These are phyloP conservation scores for Lycopodina hypogea DNA, from an alignment of 37 sponge, comb jelly and placozoan species.

Conservation along the genomic window DNA sequence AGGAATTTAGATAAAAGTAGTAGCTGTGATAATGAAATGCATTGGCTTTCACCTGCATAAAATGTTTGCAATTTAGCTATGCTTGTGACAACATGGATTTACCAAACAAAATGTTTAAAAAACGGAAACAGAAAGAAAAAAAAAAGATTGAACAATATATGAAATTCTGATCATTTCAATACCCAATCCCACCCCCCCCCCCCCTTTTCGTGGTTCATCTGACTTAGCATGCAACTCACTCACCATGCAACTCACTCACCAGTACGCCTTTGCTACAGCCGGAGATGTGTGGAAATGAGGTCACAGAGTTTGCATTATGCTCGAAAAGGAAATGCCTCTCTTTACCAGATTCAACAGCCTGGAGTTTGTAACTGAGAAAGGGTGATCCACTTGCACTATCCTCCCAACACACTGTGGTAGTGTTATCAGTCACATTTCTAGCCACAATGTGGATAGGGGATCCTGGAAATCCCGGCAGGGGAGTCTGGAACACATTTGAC, in stretches of 20 bases:
- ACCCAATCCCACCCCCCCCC: too few species aligned
- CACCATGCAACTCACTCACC: neutral
- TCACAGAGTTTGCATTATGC: neutral
- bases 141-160: too few species aligned
- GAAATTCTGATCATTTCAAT: too few species aligned
- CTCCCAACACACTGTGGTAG: conserved; percentile 23
- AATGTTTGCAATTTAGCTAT: too few species aligned
- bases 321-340: too few species aligned
- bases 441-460: conserved; percentile 28
- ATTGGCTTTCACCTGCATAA: too few species aligned
- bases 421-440: neutral
- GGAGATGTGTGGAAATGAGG: neutral
- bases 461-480: conserved; percentile 7
- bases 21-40: too few species aligned
- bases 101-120: neutral
- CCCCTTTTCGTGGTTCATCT: too few species aligned
- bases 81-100: too few species aligned
- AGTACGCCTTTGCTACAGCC: neutral
- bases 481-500: neutral
- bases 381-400: conserved; percentile 1
- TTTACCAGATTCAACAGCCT: neutral
- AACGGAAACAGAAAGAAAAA: too few species aligned
- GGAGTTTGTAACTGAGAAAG: neutral
- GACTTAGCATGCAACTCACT: too few species aligned
- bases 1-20: too few species aligned